Evolutionary conservation across 2,113 vertebrate genomes (phyloP).

Genomic region (Mustela lutreola): DNA sequence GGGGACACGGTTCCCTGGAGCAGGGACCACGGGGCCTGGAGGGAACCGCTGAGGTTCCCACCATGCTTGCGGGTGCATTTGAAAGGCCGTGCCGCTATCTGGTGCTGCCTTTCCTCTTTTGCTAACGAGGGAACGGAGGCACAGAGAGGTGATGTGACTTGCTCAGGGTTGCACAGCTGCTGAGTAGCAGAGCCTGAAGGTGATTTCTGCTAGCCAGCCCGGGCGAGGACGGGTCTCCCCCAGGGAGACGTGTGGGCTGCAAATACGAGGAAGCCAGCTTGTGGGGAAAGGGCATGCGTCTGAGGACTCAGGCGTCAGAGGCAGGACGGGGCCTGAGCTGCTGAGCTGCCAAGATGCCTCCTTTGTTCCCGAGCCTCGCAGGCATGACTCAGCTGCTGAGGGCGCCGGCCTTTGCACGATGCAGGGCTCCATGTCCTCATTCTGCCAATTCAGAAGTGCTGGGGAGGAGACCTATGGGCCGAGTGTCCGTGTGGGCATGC

Average conservation of each 20-base stretch:
- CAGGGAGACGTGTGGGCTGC: rapidly evolving
- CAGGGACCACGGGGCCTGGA: background rate
- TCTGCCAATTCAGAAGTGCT: background rate
- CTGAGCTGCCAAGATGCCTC: background rate
- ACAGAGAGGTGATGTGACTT: background rate
- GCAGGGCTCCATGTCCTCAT: background rate
- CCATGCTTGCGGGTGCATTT: rapidly evolving
- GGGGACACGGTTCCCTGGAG: background rate
- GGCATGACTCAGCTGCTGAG: background rate
- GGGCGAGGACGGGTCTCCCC: too few species aligned
- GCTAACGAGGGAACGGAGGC: background rate
- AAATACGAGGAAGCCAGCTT: rapidly evolving
- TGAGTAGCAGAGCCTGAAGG: background rate
- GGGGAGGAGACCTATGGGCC: rapidly evolving
- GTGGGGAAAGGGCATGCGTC: rapidly evolving
- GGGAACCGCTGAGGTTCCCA: background rate
- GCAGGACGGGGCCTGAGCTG: background rate
- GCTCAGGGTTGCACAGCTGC: background rate
- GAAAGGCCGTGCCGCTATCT: rapidly evolving
- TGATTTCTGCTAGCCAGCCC: background rate
- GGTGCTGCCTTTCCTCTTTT: background rate
- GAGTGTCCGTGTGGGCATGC: background rate
- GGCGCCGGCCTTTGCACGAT: rapidly evolving
- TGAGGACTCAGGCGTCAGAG: background rate
- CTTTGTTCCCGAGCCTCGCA: rapidly evolving